phyloP scores from a whole-genome alignment of 2,888 invertebrate species.

The Penaeus monodon region DNA sequence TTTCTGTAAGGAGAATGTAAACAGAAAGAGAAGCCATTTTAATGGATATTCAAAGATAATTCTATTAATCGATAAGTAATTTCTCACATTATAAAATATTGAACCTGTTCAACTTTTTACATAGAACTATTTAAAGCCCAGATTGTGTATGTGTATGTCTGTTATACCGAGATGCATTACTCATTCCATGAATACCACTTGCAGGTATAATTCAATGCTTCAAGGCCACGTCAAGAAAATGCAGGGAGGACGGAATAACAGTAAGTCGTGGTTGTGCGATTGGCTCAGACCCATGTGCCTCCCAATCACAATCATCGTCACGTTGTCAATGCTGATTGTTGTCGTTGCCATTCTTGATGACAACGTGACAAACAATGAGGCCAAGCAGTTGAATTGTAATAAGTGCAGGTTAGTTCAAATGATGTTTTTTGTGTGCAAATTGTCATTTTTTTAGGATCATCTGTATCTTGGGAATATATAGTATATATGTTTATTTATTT shows the following conservation, averaged over 20 bases:
- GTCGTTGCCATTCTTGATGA: slow-evolving; percentile 48
- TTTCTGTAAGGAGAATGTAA: neutral
- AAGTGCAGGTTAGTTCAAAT: slow-evolving; percentile 28
- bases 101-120: no score
- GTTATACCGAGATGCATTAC: neutral
- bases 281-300: slow-evolving; percentile 39
- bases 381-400: neutral
- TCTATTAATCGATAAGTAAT: no score
- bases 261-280: slow-evolving; percentile 20
- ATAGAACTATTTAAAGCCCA: no score
- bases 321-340: slow-evolving; percentile 44
- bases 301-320: slow-evolving; percentile 47
- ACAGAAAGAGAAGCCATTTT: neutral
- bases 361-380: neutral
- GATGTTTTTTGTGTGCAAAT: neutral
- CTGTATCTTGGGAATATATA: neutral
- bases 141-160: no score
- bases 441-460: no score
- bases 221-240: slow-evolving; percentile 17
- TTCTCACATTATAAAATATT: no score
- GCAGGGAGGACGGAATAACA: neutral
- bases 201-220: slow-evolving; percentile 31
- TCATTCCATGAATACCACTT: neutral
- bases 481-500: neutral
- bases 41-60: neutral